These are phyloP conservation scores for Brachyptera putata DNA, from an alignment of 2,888 invertebrate species.

Conservation along the genomic window DNA sequence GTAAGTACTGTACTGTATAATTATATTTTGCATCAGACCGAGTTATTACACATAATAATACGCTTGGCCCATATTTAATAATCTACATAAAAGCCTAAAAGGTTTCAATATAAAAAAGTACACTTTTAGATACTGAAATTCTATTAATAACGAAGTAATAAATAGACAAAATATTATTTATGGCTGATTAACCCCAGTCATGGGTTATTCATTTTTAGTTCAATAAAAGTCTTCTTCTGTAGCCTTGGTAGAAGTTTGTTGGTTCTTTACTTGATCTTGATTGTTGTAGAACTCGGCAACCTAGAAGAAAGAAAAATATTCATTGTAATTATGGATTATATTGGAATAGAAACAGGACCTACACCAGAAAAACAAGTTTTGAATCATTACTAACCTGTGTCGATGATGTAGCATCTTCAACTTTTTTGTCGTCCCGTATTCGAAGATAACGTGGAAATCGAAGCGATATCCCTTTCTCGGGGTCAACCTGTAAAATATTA, in stretches of 20 bases:
- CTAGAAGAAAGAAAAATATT: slow-evolving; percentile 38
- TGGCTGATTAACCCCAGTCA: too few species aligned
- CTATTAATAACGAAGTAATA: too few species aligned
- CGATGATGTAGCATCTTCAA: slow-evolving; percentile 89
- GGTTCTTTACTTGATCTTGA: slow-evolving; percentile 86
- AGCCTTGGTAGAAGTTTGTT: slow-evolving; percentile 44
- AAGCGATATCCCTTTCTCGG: slow-evolving; percentile 88
- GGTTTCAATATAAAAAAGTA: too few species aligned
- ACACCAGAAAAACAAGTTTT: not conserved
- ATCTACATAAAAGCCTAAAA: too few species aligned
- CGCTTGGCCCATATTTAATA: too few species aligned
- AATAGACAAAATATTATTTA: too few species aligned
- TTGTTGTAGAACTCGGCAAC: slow-evolving; percentile 84
- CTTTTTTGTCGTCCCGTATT: slow-evolving; percentile 84
- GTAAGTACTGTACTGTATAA: too few species aligned
- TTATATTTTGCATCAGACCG: too few species aligned
- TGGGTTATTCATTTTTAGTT: too few species aligned
- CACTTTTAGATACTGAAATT: too few species aligned
- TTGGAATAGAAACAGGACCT: too few species aligned
- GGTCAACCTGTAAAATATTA: slow-evolving; percentile 59
- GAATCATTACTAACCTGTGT: slow-evolving; percentile 58
- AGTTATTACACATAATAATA: too few species aligned
- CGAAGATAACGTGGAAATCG: slow-evolving; percentile 92
- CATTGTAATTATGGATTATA: not conserved
- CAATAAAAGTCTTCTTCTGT: slow-evolving; percentile 61